phyloP scores from a whole-genome alignment of 1,140 invertebrate species.

The Acromyrmex echinatior region DNA sequence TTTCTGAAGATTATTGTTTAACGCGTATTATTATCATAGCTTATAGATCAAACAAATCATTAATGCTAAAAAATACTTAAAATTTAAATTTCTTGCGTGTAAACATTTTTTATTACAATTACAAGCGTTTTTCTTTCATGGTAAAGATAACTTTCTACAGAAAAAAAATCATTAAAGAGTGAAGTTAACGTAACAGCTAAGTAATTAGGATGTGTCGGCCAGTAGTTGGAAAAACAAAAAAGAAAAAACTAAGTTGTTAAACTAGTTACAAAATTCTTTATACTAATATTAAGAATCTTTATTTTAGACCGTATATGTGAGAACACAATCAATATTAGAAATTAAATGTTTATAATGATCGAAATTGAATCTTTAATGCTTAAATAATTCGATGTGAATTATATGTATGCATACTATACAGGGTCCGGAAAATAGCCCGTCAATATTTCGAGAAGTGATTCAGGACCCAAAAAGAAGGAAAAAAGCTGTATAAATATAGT shows the following conservation, averaged over 20 bases:
- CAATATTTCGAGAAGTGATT: no score
- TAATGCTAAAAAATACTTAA: not conserved
- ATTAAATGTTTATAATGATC: no score
- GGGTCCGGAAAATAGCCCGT: no score
- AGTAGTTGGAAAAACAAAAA: not conserved
- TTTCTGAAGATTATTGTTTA: not conserved
- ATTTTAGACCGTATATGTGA: no score
- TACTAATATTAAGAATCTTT: no score
- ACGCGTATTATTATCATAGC: not conserved
- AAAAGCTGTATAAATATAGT: no score
- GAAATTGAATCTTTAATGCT: no score
- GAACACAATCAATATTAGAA: no score
- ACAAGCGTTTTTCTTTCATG: not conserved
- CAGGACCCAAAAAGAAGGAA: no score
- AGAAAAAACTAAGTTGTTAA: not conserved
- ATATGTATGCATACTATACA: no score
- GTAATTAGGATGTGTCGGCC: not conserved
- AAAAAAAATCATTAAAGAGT: not conserved
- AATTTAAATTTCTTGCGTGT: not conserved
- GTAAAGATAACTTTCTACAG: not conserved
- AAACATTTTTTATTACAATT: not conserved
- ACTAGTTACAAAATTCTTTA: not conserved
- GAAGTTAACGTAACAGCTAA: not conserved
- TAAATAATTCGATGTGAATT: no score
- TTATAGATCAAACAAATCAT: slow-evolving; percentile 14